Conservation (phyloP, 2,797 vertebrate genomes). For the Onychomys arenicola region DNA sequence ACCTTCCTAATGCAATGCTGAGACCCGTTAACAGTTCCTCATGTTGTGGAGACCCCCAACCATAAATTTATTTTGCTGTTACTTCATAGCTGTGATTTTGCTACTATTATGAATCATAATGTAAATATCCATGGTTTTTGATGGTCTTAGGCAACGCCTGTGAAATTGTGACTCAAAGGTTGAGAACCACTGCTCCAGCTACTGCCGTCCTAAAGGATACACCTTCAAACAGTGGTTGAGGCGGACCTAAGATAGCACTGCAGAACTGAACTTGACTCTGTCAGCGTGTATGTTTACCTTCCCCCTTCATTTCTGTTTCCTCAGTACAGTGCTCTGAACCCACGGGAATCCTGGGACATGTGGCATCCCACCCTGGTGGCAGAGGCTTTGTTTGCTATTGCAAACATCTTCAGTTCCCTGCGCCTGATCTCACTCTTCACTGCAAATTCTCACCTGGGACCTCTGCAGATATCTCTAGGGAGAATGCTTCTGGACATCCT, state of each 20-base stretch:
- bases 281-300: slow-evolving; percentile 51
- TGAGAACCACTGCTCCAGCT: background rate
- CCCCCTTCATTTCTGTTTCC: slow-evolving; percentile 78
- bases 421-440: slow-evolving; percentile 98
- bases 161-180: background rate
- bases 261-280: background rate
- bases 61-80: background rate
- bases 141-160: background rate
- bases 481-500: slow-evolving; percentile 99
- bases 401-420: slow-evolving; percentile 99
- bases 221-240: background rate
- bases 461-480: slow-evolving; percentile 98
- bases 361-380: slow-evolving; percentile 98
- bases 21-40: background rate
- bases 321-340: slow-evolving; percentile 91
- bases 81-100: background rate
- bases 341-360: slow-evolving; percentile 93
- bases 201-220: background rate
- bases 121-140: background rate
- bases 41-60: background rate
- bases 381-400: slow-evolving; percentile 97
- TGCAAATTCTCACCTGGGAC: slow-evolving; percentile 98
- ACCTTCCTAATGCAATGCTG: background rate
- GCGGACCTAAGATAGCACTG: background rate
- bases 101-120: background rate